Evolutionary conservation across 2,797 vertebrate species (phyloP).

Genomic region (Craterocephalus amniculus): DNA sequence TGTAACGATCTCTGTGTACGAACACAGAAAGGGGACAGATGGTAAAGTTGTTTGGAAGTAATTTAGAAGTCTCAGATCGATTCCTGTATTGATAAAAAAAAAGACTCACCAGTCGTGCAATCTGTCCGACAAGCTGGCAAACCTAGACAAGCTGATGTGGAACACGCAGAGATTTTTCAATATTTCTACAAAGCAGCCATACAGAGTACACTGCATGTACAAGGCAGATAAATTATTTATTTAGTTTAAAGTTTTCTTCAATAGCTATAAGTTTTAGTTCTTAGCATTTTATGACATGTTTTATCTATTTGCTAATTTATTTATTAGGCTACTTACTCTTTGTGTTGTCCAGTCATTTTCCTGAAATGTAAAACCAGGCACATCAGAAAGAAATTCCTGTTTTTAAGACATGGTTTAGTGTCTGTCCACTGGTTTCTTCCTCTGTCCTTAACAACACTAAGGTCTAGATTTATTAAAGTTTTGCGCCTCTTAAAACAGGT

Average conservation of each 20-base stretch:
- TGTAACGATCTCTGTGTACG: not conserved
- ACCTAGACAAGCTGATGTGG: not conserved
- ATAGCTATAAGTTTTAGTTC: not conserved
- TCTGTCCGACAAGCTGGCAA: conserved; percentile 12
- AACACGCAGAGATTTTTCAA: conserved; percentile 1
- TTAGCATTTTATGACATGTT: not conserved
- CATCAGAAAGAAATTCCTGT: not conserved
- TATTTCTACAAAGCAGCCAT: not conserved
- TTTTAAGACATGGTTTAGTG: conserved; percentile 11
- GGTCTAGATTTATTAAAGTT: too few species aligned
- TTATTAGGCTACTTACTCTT: not conserved
- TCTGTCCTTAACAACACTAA: conserved; percentile 26
- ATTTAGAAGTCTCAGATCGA: conserved; percentile 31
- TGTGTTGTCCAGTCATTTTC: not conserved
- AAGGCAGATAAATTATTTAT: not conserved
- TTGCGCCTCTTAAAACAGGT: too few species aligned
- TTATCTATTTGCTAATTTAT: not conserved
- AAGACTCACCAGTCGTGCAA: conserved; percentile 7
- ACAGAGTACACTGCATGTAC: not conserved
- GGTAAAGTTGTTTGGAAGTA: conserved; percentile 25
- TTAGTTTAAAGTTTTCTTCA: not conserved
- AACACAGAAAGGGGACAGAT: conserved; percentile 15
- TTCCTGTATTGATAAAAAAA: conserved; percentile 44
- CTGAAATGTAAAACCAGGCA: conserved; percentile 11
- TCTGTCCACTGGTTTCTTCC: conserved; percentile 35